Evolutionary conservation across 2,797 vertebrate genomes (phyloP).

Genomic region (Gymnocypris eckloni): DNA sequence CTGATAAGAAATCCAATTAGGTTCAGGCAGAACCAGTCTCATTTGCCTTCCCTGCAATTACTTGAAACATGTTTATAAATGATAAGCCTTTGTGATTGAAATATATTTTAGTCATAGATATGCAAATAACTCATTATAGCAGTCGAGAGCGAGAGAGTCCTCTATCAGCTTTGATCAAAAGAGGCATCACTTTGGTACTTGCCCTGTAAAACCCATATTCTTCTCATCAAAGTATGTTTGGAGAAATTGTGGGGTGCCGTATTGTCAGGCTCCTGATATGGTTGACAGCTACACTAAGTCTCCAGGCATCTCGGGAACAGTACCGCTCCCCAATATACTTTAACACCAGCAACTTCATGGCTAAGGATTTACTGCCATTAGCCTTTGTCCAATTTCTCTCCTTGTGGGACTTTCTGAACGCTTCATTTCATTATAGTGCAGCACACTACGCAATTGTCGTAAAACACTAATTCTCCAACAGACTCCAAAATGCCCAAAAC

Average conservation of each 20-base stretch:
- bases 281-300: conserved; percentile 50
- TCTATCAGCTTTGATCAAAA: conserved; percentile 63
- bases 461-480: background rate
- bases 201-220: conserved; percentile 52
- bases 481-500: background rate
- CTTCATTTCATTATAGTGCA: background rate
- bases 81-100: conserved; percentile 68
- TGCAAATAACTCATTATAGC: conserved; percentile 73
- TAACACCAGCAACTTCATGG: conserved; percentile 27
- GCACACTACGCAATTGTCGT: background rate
- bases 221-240: conserved; percentile 49
- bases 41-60: conserved; percentile 69
- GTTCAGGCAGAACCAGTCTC: conserved; percentile 60
- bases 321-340: background rate
- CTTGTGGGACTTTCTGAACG: background rate
- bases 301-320: conserved; percentile 9
- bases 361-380: conserved; percentile 32
- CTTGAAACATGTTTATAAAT: conserved; percentile 70
- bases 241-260: conserved; percentile 60
- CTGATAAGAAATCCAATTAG: conserved; percentile 80
- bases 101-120: conserved; percentile 70
- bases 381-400: background rate
- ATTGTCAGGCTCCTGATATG: conserved; percentile 47
- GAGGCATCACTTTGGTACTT: conserved; percentile 52
- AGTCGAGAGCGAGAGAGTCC: conserved; percentile 57